These are phyloP conservation scores for Labeo calbasu DNA, from an alignment of 2,797 vertebrate genomes.

Conservation along the genomic window DNA sequence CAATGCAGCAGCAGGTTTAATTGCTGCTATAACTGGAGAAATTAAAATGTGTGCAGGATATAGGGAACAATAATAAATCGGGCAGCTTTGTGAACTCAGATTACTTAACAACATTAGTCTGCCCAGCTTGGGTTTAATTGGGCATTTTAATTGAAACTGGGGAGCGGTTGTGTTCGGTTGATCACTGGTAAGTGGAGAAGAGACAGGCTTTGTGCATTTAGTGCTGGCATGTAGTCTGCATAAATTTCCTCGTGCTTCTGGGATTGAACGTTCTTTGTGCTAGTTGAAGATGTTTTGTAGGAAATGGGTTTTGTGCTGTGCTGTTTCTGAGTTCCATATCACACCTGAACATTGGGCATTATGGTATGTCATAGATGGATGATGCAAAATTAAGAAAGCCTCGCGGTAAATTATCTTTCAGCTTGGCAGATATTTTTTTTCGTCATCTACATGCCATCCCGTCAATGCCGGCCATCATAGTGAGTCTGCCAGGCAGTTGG, in stretches of 20 bases:
- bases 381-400: constrained; percentile 47
- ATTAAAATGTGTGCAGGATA: constrained; percentile 49
- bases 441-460: constrained; percentile 37
- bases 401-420: constrained; percentile 25
- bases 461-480: constrained; percentile 57
- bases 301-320: neutral
- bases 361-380: constrained; percentile 42
- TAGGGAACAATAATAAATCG: constrained; percentile 51
- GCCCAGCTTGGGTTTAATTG: constrained; percentile 54
- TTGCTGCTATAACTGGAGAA: constrained; percentile 47
- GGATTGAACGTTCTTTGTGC: neutral
- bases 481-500: constrained; percentile 52
- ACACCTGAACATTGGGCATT: constrained; percentile 15
- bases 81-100: constrained; percentile 55
- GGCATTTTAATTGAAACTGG: constrained; percentile 56
- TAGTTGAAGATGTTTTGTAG: constrained; percentile 3
- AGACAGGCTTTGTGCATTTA: constrained; percentile 38
- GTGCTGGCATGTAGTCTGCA: constrained; percentile 25
- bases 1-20: constrained; percentile 50
- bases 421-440: constrained; percentile 37
- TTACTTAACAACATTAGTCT: constrained; percentile 53
- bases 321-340: constrained; percentile 24
- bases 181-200: constrained; percentile 44
- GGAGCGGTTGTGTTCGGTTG: constrained; percentile 44
- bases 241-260: constrained; percentile 29